phyloP scores from a whole-genome alignment of 1,140 invertebrate species.

The Nasonia vitripennis region DNA sequence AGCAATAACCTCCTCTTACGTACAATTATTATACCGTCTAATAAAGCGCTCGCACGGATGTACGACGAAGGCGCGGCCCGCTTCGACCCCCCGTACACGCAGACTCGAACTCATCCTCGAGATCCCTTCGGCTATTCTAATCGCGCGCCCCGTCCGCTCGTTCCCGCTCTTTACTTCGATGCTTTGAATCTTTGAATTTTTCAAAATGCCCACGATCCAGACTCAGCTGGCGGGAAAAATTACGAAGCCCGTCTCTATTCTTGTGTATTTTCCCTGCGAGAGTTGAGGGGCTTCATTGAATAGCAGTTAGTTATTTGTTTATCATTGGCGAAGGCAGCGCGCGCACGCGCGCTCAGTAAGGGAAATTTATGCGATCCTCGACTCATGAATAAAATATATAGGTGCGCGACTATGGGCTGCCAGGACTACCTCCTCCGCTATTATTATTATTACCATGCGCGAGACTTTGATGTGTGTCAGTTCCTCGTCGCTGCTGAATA shows the following conservation, averaged over 20 bases:
- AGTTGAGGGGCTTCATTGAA: background rate
- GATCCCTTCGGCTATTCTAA: background rate
- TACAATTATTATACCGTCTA: conserved; percentile 13
- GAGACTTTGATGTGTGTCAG: conserved; percentile 31
- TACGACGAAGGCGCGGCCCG: background rate
- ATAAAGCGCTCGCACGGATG: conserved; percentile 32
- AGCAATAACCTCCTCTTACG: conserved; percentile 19
- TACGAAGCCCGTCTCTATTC: background rate
- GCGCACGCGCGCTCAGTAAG: background rate
- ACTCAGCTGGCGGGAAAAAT: background rate
- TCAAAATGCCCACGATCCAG: conserved; percentile 12
- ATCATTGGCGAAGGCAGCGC: conserved; percentile 26
- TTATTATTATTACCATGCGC: background rate
- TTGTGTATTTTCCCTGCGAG: background rate
- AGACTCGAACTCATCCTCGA: background rate
- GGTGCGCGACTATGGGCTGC: background rate
- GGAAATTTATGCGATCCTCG: conserved; percentile 42
- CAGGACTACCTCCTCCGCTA: background rate
- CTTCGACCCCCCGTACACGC: background rate
- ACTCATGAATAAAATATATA: conserved; percentile 49
- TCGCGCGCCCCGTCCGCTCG: no score
- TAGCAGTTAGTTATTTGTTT: conserved; percentile 49
- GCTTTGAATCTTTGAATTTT: conserved; percentile 47
- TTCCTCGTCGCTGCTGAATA: conserved; percentile 5
- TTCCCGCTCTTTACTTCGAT: conserved; percentile 19